Evolutionary conservation across 2,888 invertebrate genomes (phyloP).

Genomic region (Polyploca ridens): DNA sequence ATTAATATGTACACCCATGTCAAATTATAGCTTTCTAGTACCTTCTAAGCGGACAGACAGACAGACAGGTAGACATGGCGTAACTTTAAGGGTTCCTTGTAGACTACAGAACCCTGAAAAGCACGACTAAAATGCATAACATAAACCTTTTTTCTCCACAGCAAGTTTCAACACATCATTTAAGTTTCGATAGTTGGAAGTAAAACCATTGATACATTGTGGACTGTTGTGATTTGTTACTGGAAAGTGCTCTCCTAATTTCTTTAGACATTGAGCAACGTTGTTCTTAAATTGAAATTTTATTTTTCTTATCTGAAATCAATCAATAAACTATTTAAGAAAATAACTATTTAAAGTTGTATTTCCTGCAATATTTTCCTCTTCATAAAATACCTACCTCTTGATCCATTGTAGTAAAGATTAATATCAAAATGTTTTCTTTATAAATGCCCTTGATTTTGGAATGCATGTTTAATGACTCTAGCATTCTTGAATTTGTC

Average conservation of each 20-base stretch:
- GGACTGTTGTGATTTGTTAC: constrained; percentile 46
- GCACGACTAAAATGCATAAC: too few species aligned
- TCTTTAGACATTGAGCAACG: constrained; percentile 42
- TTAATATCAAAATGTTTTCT: constrained; percentile 63
- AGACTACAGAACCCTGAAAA: too few species aligned
- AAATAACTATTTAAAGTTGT: too few species aligned
- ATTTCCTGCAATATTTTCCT: background rate
- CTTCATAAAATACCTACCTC: constrained; percentile 51
- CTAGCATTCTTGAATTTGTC: constrained; percentile 57
- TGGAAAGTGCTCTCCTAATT: constrained; percentile 58
- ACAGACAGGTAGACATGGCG: too few species aligned
- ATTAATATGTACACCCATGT: too few species aligned
- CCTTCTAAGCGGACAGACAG: too few species aligned
- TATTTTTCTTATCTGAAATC: constrained; percentile 63
- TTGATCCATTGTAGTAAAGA: constrained; percentile 41
- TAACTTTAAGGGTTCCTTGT: too few species aligned
- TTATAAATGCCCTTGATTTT: constrained; percentile 72
- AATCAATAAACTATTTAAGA: background rate
- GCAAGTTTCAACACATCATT: constrained; percentile 56
- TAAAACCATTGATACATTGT: constrained; percentile 25
- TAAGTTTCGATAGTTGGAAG: constrained; percentile 51
- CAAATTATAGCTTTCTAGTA: too few species aligned
- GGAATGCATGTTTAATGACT: constrained; percentile 59
- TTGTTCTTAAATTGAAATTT: constrained; percentile 65
- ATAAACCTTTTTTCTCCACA: constrained; percentile 53